phyloP scores from a whole-genome alignment of 2,113 vertebrate species.

The Corynorhinus townsendii region DNA sequence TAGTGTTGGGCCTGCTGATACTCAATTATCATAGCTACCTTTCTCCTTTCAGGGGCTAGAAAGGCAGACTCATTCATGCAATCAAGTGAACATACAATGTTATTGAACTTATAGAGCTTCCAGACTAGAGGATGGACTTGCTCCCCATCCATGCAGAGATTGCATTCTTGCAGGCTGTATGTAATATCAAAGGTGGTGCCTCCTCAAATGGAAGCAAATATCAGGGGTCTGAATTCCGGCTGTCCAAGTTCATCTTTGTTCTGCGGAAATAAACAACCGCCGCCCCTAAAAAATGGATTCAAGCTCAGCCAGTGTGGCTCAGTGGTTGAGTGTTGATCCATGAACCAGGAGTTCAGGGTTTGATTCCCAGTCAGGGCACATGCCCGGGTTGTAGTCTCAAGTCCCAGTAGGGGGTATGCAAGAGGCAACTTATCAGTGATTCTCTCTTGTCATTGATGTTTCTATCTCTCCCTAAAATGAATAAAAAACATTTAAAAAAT shows the following conservation, averaged over 20 bases:
- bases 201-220: not conserved
- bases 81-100: not conserved
- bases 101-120: not conserved
- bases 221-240: not conserved
- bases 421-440: no score
- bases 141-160: not conserved
- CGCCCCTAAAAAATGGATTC: not conserved
- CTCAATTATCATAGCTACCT: not conserved
- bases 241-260: not conserved
- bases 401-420: no score
- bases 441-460: no score
- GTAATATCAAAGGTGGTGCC: not conserved
- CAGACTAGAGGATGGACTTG: not conserved
- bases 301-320: no score
- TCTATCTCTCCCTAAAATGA: no score
- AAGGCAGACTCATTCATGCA: not conserved
- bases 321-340: no score
- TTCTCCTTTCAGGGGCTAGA: not conserved
- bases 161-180: not conserved
- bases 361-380: no score
- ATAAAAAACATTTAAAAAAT: not conserved
- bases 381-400: no score
- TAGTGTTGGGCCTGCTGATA: not conserved
- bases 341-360: no score
- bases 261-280: not conserved